Evolutionary conservation across 2,797 vertebrate genomes (phyloP).

Genomic region (Pristis pectinata): DNA sequence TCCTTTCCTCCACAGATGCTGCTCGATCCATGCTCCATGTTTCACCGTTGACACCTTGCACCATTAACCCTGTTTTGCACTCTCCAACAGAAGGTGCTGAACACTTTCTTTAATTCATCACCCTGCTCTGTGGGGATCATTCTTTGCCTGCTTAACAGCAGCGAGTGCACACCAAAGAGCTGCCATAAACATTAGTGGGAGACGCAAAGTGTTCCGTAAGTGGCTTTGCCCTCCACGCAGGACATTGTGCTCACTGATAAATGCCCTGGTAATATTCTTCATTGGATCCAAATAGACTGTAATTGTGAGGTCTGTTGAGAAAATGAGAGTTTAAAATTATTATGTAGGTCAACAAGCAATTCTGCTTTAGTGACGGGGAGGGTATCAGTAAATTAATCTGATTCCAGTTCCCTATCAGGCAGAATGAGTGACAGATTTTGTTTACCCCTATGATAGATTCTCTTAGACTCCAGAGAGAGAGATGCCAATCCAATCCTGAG

Average conservation of each 20-base stretch:
- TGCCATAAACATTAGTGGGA: neutral
- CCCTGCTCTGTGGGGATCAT: neutral
- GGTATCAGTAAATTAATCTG: neutral
- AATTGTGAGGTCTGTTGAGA: neutral
- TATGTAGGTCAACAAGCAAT: slow-evolving; percentile 2
- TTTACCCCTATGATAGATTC: neutral
- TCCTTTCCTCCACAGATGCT: no score
- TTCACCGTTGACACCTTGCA: no score
- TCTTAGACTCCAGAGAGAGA: neutral
- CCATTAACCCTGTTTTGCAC: no score
- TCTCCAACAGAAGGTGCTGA: no score
- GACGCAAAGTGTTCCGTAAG: no score
- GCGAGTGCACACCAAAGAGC: neutral
- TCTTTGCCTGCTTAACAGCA: neutral
- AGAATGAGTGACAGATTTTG: neutral
- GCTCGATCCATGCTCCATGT: no score
- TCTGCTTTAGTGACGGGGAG: neutral
- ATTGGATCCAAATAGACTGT: neutral
- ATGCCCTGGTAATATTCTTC: neutral
- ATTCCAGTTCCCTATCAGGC: neutral
- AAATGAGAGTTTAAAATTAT: slow-evolving; percentile 11
- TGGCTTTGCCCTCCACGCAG: neutral
- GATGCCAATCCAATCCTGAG: neutral
- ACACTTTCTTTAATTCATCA: no score
- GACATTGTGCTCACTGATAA: neutral